Conservation (phyloP, 2,888 invertebrate species). For the Eulithis prunata region DNA sequence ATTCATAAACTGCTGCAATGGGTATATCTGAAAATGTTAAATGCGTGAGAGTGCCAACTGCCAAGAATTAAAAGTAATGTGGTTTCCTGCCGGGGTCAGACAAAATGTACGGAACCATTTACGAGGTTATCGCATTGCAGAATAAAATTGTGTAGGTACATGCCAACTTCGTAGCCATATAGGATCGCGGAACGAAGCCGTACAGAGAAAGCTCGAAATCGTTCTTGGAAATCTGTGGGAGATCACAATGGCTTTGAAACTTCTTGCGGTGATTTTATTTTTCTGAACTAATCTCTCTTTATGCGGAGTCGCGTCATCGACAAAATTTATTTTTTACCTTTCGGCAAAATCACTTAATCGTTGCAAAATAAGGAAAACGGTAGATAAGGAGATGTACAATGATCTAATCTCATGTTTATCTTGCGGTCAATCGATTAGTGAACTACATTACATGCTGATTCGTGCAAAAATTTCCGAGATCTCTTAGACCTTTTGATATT, state of each 20-base stretch:
- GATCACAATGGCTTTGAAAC: no score
- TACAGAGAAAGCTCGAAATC: no score
- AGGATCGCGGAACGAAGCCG: no score
- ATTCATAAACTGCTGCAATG: slow-evolving; percentile 75
- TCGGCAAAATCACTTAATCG: no score
- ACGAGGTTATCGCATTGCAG: slow-evolving; percentile 35
- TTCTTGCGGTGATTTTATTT: no score
- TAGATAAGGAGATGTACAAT: neutral
- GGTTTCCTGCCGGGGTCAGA: slow-evolving; percentile 33
- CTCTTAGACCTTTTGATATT: neutral
- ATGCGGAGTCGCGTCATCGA: no score
- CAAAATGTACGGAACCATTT: slow-evolving; percentile 28
- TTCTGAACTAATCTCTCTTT: no score
- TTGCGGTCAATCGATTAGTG: slow-evolving; percentile 15
- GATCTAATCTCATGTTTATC: slow-evolving; percentile 9
- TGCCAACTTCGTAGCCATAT: slow-evolving; percentile 14
- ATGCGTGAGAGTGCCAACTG: slow-evolving; percentile 34
- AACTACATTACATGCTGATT: neutral
- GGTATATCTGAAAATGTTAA: slow-evolving; percentile 69
- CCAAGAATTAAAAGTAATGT: slow-evolving; percentile 41
- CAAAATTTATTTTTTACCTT: no score
- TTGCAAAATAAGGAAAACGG: no score
- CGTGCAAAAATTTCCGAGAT: neutral
- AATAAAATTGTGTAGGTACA: slow-evolving; percentile 32
- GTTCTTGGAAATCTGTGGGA: no score